A percentile compares a stretch with the other conserved stretches of the same genome.
phyloP scores from a whole-genome alignment of 2,113 vertebrate species.

The Ia io region DNA sequence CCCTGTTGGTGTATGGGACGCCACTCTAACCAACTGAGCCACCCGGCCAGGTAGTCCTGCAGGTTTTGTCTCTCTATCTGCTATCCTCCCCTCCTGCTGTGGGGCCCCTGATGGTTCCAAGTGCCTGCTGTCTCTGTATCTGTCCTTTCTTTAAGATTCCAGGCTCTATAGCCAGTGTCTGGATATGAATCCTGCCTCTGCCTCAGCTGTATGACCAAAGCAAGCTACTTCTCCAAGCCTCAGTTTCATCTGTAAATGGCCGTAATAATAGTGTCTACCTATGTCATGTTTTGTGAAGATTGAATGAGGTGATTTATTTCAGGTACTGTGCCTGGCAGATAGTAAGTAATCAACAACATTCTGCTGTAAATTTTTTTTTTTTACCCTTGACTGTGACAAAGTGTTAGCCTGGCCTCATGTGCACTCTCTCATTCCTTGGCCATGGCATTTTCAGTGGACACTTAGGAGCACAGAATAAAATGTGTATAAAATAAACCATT shows the following conservation, averaged over 20 bases:
- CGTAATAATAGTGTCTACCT: neutral
- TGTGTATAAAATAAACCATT: neutral
- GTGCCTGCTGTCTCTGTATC: neutral
- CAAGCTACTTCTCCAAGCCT: neutral
- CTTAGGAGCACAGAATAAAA: conserved; percentile 17
- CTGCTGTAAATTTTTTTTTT: neutral
- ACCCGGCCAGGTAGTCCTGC: neutral
- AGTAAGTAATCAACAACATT: neutral
- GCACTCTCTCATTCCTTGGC: neutral
- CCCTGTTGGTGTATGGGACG: neutral
- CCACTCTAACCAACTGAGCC: neutral
- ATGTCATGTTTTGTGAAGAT: neutral
- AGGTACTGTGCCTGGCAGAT: neutral
- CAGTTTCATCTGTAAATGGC: neutral
- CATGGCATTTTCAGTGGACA: neutral
- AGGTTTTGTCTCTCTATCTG: neutral
- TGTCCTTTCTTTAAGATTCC: neutral
- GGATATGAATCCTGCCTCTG: neutral
- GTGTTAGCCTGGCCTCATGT: neutral
- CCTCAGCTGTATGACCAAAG: neutral
- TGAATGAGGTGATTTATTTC: neutral
- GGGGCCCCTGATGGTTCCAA: no score
- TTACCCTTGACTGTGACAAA: neutral
- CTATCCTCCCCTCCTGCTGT: neutral
- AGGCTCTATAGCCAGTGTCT: neutral